Base-by-base conservation (phyloP, 2,888 invertebrate genomes). In the Copidosoma aretas region DNA sequence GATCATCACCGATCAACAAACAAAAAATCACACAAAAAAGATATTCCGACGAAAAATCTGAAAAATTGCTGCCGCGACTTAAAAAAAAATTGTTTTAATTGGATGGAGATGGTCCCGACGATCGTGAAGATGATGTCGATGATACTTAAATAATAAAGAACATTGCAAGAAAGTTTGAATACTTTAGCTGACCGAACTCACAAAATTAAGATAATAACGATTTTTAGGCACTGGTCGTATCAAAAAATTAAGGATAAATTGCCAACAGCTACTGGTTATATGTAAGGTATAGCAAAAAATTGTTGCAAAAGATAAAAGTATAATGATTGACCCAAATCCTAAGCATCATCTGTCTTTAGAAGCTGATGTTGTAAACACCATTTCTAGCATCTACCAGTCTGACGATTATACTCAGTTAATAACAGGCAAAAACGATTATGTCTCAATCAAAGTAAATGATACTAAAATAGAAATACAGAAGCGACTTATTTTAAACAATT, bases 231-330 rank as follows among this genome's bases (percentile, higher is more conserved):
- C 8, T 32, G 32, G 8, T 32, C 32, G 32, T 32, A 32, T 32
- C 32, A 32, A 32, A 32, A 32, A 32, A 32, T 32, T 8, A 32
- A 32, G 32, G 32, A 32, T 5, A 32, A 32, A 8, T 60, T 60
- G 54, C 49, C 61, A 19, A 60, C 61, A 12, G 61, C 61, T 60
- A 60, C 61, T 60, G 14, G 51, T 25, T 49, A 60, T 46, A 60
- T 43, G 61, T 52, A 52, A 46, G 17, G 19, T 60, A 25, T 60
- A 43, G 61, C 61, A 60, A 60, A 60, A 51, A 60, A 60, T n/a
- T 60, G 49, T 60, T 51, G 49, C 61, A n/a, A n/a, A 46, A 60
- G 61, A 60, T 10, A 60, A 60, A 60, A 49, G 61, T 14, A 49
- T 60, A 46, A 52, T 60, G 49, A 24, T 51, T 49, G n/a, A 60